Evolutionary conservation across 2,888 invertebrate species (phyloP), one percentile per base, ranked within the genome.

Genomic region (Phaonia tiefii): DNA sequence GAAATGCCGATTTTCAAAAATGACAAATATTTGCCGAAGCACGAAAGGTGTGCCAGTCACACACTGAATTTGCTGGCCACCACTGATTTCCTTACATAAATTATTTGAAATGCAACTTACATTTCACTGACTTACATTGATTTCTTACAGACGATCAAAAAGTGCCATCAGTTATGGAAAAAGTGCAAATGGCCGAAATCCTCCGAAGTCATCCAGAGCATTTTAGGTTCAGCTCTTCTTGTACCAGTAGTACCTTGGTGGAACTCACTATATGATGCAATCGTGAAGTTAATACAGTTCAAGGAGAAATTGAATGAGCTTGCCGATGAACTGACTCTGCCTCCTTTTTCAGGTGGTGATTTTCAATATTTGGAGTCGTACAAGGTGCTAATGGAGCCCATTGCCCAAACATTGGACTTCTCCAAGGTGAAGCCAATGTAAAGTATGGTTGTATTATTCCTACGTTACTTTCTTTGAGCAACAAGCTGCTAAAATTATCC

Each of bases 201-300:
- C 13, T 75, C 75, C 26, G 58, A 75, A 63, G 54, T 63, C 31
- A 76, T 76, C 58, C 69, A 70, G 70, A 51, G 37, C 58, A 69
- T 39, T 70, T 76, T 79, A 49, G 67, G 67, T 37, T 78, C 77
- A 37, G 26, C 66, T 13, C 72, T 77, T 39, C 13, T 72, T 56
- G 56, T 72, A n/a, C 72, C 72, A 37, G 72, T 72, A 22, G 66
- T 49, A 26, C 72, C 72, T 25, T 42, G 77, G 37, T 79, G 67
- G 69, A 79, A 79, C 39, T 74, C 78, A 26, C 42, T 79, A 26
- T 73, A 79, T 66, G 79, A 79, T 51, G 65, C 79, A 10, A 63
- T 79, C 42, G 4, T 37, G 22, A 69, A 56, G 63, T 25, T 79
- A 39, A 63, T 74, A 44, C 42, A 39, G 17, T 63, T 39, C 54